Evolutionary conservation across 2,113 vertebrate species (phyloP).

Genomic region (Odontophorus gujanensis): DNA sequence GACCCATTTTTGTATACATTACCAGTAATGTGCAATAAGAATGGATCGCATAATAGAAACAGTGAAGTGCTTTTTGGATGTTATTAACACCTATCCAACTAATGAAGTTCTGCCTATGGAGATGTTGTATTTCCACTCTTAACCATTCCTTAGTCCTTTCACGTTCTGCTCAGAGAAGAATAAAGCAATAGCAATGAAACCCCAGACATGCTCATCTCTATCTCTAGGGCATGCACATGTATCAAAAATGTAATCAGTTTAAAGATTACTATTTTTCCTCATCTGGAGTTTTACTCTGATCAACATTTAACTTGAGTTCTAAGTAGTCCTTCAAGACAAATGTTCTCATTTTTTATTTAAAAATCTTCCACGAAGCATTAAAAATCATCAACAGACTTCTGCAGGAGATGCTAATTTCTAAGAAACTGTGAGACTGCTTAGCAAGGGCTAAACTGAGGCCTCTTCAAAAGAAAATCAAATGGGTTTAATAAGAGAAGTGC

Average conservation of each 20-base stretch:
- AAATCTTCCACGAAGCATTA: not conserved
- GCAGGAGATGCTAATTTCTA: not conserved
- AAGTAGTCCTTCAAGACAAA: not conserved
- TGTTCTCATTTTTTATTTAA: slow-evolving; percentile 14
- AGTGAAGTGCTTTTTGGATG: not conserved
- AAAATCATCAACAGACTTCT: not conserved
- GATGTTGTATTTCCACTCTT: not conserved
- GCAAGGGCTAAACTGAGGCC: not conserved
- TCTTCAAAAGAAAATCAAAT: not conserved
- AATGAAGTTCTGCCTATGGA: not conserved
- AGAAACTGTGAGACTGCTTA: not conserved
- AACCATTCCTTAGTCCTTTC: not conserved
- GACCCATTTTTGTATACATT: not conserved
- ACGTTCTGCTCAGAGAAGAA: not conserved
- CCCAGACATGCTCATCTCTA: not conserved
- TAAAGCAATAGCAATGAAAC: not conserved
- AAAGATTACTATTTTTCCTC: not conserved
- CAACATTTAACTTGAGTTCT: not conserved
- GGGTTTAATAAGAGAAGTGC: not conserved
- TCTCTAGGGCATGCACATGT: not conserved
- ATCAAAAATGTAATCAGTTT: not conserved
- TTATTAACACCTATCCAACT: not conserved
- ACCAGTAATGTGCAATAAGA: not conserved
- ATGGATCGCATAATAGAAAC: not conserved
- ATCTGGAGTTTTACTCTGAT: not conserved